Conservation (phyloP, 1,140 invertebrate genomes). For the Pemphigus obesinymphae region DNA sequence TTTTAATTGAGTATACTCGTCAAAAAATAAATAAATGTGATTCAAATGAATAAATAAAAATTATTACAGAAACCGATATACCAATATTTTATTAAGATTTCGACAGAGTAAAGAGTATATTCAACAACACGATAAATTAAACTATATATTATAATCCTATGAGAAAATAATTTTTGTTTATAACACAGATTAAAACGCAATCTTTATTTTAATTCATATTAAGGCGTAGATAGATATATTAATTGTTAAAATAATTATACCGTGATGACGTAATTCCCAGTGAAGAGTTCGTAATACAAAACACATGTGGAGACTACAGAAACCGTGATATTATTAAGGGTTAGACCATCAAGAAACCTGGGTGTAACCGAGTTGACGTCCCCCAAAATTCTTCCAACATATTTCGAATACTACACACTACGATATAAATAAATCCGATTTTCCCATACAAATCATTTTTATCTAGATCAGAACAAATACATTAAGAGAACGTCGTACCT, state of each 20-base stretch:
- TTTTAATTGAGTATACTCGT: neutral
- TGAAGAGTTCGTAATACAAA: neutral
- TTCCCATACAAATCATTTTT: too few species aligned
- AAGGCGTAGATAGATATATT: neutral
- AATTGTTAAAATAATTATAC: constrained; percentile 13
- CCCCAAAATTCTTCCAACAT: neutral
- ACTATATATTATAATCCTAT: neutral
- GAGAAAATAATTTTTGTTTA: neutral
- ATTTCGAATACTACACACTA: neutral
- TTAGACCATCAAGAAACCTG: neutral
- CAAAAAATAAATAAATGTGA: neutral
- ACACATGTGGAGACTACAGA: constrained; percentile 6
- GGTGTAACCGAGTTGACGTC: neutral
- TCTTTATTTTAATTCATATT: neutral
- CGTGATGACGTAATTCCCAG: neutral
- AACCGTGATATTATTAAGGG: neutral
- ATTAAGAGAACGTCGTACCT: too few species aligned
- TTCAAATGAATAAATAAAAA: neutral
- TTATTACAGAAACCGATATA: neutral
- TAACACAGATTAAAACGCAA: neutral
- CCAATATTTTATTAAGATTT: too few species aligned
- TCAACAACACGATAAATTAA: neutral
- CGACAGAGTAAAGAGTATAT: neutral
- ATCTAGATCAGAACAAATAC: too few species aligned
- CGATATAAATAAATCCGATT: neutral